Base-by-base conservation (phyloP, 2,888 invertebrate species). In the Tetranychus truncatus region DNA sequence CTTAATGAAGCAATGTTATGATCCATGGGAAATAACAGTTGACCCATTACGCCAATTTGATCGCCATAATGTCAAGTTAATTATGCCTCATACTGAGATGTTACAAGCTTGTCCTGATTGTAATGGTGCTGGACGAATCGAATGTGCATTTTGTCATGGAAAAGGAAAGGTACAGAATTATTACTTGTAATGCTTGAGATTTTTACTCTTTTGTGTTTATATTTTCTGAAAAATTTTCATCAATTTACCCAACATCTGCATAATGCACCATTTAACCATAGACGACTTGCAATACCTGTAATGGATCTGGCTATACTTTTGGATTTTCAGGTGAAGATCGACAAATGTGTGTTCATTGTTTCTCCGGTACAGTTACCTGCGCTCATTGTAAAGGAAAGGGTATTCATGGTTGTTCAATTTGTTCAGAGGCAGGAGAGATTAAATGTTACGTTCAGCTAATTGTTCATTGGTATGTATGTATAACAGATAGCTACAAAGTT, bases 21-120 rank as follows among this genome's bases (percentile, higher is more conserved):
- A 82, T 8, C 81, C 84, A 6, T 55, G 55, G 55, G 55, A 55
- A 15, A 55, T 55, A 15, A 9, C 9, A 2, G 55, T 55, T 55
- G 11, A 15, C 9, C 9, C 55, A 55, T 15, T 15, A 2, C 11
- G 15, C 1, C 15, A 9, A 15, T 55, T 55, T 6, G 55, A 55
- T 15, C 9, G 11, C 15, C 55, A 15, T 9, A 55, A 9, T 15
- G 9, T 15, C 15, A 9, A 55, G 15, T 9, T 55, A 15, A 9
- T 15, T 9, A 15, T 55, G 9, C 55, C 55, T 8, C 5, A 55
- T 15, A 55, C 55, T 55, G 55, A 55, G 55, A 15, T 15, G 11
- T 15, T 55, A 15, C 55, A 55, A 55, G 15, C 15, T 9, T 55
- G 55, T 15, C 55, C 9, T 15, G 9, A 15, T 55, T 55, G 55